A percentile compares a stretch with the other conserved stretches of the same genome.
phyloP scores from a whole-genome alignment of 2,888 invertebrate species.

The Philaethria dido region DNA sequence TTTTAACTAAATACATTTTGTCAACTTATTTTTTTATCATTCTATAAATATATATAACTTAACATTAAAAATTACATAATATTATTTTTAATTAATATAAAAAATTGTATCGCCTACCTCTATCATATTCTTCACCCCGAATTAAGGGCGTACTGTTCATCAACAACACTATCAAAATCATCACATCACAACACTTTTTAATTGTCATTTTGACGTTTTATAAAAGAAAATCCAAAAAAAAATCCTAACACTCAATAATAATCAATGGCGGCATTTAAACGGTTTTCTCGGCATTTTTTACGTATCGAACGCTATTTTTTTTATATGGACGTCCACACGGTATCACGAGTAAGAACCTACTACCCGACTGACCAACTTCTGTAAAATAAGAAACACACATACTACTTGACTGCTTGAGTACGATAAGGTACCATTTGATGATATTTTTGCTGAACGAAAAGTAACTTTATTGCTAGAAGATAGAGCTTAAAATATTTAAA shows the following conservation, averaged over 20 bases:
- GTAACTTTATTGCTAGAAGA: constrained; percentile 18
- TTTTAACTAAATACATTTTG: too few relatives aligned
- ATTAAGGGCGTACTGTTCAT: constrained; percentile 65
- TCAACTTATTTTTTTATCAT: too few relatives aligned
- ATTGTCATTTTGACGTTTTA: constrained; percentile 73
- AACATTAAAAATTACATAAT: too few relatives aligned
- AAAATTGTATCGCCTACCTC: constrained; percentile 56
- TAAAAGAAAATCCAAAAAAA: constrained; percentile 35
- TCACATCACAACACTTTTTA: constrained; percentile 78
- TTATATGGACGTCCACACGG: constrained; percentile 59
- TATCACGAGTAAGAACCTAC: constrained; percentile 69
- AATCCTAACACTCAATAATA: constrained; percentile 17
- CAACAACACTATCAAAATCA: constrained; percentile 68
- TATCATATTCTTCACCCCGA: constrained; percentile 60
- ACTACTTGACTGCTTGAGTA: constrained; percentile 59
- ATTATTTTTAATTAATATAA: constrained; percentile 27
- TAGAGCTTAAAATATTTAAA: constrained; percentile 31
- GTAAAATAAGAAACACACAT: constrained; percentile 83
- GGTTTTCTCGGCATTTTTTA: constrained; percentile 70
- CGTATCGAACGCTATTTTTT: constrained; percentile 30
- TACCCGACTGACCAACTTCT: constrained; percentile 83
- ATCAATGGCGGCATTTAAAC: constrained; percentile 54
- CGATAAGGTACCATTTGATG: constrained; percentile 58
- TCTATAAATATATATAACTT: too few relatives aligned
- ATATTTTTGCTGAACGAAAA: constrained; percentile 44